Conservation (phyloP, 2,113 vertebrate genomes). For the Pangasianodon hypophthalmus region DNA sequence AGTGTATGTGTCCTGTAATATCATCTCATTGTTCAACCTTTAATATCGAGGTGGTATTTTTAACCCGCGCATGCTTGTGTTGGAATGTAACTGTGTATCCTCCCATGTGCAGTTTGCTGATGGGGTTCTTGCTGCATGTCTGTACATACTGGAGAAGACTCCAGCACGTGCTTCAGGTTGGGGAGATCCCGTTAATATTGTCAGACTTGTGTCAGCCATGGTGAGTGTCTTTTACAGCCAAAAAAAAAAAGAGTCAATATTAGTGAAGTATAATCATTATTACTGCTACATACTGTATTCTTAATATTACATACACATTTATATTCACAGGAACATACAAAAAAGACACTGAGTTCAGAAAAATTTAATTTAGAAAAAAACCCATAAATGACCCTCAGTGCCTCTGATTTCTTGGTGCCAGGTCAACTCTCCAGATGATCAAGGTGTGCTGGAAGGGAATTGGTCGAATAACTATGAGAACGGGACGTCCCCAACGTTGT, state of each 20-base stretch:
- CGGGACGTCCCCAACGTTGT: constrained; percentile 82
- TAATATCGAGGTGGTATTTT: neutral
- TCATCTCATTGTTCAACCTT: neutral
- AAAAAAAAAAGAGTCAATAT: neutral
- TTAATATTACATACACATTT: neutral
- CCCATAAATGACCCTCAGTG: neutral
- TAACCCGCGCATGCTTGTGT: constrained; percentile 74
- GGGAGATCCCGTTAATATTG: constrained; percentile 80
- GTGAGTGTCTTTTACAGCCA: constrained; percentile 64
- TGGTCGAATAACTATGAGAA: constrained; percentile 82
- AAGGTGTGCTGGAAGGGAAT: constrained; percentile 85
- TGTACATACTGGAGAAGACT: constrained; percentile 84
- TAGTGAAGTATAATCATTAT: neutral
- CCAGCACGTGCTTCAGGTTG: constrained; percentile 78
- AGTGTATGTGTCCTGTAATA: neutral
- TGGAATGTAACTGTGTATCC: neutral
- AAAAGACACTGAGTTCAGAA: neutral
- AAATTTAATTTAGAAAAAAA: neutral
- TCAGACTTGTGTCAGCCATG: constrained; percentile 86
- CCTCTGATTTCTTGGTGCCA: constrained; percentile 55
- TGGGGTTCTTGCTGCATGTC: constrained; percentile 80
- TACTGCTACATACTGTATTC: neutral
- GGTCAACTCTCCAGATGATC: constrained; percentile 88
- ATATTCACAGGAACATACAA: neutral
- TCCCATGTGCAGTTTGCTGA: constrained; percentile 77